A percentile compares a stretch with the other conserved stretches of the same genome.
These are phyloP conservation scores for Cabera pusaria DNA, from an alignment of 2,888 invertebrate genomes.

Conservation along the genomic window DNA sequence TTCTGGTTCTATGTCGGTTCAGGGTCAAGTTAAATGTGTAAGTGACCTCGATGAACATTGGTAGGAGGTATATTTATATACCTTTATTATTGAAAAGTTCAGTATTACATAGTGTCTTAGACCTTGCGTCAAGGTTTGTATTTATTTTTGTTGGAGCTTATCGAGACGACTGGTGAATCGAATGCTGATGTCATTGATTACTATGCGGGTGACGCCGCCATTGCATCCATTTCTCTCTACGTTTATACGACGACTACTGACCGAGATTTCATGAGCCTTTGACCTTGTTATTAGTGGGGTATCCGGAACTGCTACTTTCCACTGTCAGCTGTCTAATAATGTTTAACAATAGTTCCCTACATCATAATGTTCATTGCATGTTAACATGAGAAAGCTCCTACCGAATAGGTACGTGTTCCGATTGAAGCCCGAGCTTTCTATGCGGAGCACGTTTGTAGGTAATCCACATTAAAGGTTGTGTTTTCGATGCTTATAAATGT, in stretches of 20 bases:
- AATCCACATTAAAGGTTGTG: conserved; percentile 51
- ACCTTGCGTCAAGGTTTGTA: conserved; percentile 7
- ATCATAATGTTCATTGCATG: conserved; percentile 16
- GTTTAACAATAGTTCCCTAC: conserved; percentile 15
- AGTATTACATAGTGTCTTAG: conserved; percentile 7
- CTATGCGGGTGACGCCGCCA: no score
- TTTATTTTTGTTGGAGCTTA: conserved; percentile 4
- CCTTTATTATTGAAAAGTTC: conserved; percentile 6
- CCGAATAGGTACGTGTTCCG: conserved; percentile 52
- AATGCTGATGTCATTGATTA: no score
- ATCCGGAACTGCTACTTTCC: conserved; percentile 30
- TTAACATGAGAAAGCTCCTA: conserved; percentile 55
- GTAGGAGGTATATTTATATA: no score
- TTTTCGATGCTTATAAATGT: conserved; percentile 40
- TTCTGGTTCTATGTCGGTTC: conserved; percentile 30
- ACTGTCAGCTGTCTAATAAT: conserved; percentile 16
- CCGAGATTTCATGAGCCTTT: conserved; percentile 20
- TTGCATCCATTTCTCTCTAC: no score
- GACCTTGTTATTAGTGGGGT: conserved; percentile 19
- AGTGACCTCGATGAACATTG: conserved; percentile 21
- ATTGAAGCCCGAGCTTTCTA: conserved; percentile 53
- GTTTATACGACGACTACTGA: conserved; percentile 15
- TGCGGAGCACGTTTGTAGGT: conserved; percentile 48
- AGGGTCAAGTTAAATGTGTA: conserved; percentile 28
- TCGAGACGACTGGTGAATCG: no score